Conservation (phyloP, 1,140 invertebrate species). For the Ceratoteleas bidentatus region DNA sequence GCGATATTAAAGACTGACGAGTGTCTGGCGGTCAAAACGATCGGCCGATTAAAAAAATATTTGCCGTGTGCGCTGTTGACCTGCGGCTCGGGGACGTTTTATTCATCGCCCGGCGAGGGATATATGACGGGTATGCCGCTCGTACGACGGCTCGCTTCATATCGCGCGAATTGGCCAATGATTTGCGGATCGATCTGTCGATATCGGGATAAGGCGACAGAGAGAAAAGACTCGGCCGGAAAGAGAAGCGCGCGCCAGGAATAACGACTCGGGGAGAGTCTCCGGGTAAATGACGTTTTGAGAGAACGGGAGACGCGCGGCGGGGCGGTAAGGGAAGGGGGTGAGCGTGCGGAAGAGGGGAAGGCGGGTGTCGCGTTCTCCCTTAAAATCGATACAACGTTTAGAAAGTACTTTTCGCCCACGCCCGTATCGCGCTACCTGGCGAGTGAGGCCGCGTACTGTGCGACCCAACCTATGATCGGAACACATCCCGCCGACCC, state of each 20-base stretch:
- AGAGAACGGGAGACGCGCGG: constrained; percentile 6
- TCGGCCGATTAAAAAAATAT: no score
- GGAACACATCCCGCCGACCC: constrained; percentile 65
- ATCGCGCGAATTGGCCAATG: constrained; percentile 44
- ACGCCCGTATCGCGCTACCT: constrained; percentile 66
- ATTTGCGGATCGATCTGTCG: constrained; percentile 39
- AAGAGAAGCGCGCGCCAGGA: no score
- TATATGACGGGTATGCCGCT: no score
- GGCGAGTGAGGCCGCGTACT: constrained; percentile 62
- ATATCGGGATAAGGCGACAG: constrained; percentile 37
- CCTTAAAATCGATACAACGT: constrained; percentile 67
- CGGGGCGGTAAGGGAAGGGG: background rate
- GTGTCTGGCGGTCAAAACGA: no score
- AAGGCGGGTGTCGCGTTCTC: constrained; percentile 42
- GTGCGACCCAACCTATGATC: constrained; percentile 60
- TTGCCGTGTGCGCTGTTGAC: no score
- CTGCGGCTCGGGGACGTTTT: no score
- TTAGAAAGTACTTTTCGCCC: constrained; percentile 67
- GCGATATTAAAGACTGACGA: no score
- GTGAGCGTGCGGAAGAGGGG: constrained; percentile 4
- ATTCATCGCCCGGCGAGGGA: no score
- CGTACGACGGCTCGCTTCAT: constrained; percentile 39
- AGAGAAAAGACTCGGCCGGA: no score
- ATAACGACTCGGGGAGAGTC: constrained; percentile 35
- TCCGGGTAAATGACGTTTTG: constrained; percentile 27